Conservation (phyloP, 2,113 vertebrate genomes). For the Channa maculata region DNA sequence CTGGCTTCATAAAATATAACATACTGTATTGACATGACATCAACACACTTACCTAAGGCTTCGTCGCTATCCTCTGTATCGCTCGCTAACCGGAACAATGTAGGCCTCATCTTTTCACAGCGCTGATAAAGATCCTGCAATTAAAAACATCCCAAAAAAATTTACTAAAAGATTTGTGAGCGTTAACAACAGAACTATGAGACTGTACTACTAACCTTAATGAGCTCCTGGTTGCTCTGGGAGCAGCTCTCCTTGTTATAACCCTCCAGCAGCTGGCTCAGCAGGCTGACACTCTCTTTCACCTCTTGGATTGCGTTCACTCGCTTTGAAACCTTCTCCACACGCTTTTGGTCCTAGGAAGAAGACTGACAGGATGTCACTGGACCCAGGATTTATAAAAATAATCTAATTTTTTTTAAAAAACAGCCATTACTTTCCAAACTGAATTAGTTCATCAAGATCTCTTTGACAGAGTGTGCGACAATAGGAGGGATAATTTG, state of each 20-base stretch:
- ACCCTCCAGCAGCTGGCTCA: slow-evolving; percentile 93
- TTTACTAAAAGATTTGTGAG: not conserved
- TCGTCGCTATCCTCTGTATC: slow-evolving; percentile 99
- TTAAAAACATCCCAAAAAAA: slow-evolving; percentile 27
- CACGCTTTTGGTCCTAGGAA: slow-evolving; percentile 92
- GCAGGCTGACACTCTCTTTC: slow-evolving; percentile 93
- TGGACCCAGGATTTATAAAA: too few relatives aligned
- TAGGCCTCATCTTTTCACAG: slow-evolving; percentile 97
- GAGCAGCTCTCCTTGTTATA: slow-evolving; percentile 87
- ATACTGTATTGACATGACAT: not conserved
- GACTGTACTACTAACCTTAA: slow-evolving; percentile 86
- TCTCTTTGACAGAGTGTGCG: too few relatives aligned
- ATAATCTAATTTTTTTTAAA: too few relatives aligned
- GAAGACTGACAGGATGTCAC: too few relatives aligned
- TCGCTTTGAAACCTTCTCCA: slow-evolving; percentile 98
- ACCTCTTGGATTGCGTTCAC: slow-evolving; percentile 96
- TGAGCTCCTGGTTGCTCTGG: slow-evolving; percentile 91
- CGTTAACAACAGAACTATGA: not conserved
- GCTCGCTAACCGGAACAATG: slow-evolving; percentile 93
- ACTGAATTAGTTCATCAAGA: too few relatives aligned
- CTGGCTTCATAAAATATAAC: not conserved
- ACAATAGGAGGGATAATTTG: too few relatives aligned
- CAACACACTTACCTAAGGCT: slow-evolving; percentile 87
- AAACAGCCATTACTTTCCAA: too few relatives aligned
- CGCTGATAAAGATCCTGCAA: slow-evolving; percentile 94